Evolutionary conservation across 30 jellyfish, hydroid and myxozoan species (phyloP), one percentile per base, ranked within the genome.

Genomic region (Turritopsis dohrnii): DNA sequence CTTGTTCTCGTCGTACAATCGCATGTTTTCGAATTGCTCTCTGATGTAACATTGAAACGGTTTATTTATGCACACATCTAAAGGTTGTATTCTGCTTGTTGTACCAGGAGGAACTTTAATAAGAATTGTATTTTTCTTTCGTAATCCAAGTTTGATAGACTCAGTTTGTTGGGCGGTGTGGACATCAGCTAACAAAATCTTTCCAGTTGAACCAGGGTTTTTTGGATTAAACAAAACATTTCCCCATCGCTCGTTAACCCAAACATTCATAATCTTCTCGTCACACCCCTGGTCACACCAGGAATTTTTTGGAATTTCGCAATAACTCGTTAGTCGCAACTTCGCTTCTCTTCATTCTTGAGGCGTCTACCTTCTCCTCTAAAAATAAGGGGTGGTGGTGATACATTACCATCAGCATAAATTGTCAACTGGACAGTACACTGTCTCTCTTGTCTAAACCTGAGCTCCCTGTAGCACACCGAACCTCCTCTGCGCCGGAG

Each of bases 271-370:
- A 26, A 69, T 69, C 30, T 69, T 26, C 30, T 69, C 77, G 30
- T 69, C 77, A 69, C 77, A 69, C 77, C 77, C n/a, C 30, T 69
- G 21, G 30, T 69, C 77, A 69, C 77, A 69, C 77, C 77, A 69
- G 28, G 77, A 17, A 69, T 69, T 69, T 26, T 1, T 69, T 69
- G 30, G 30, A 69, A 69, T 26, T 21, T 21, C 28, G 19, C 77
- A 69, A 1, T 22, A 60, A 60, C 73, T 60, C 73, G 19, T 60
- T 60, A 0, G 73, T 60, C 73, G 21, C 73, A 22, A 18, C 21
- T 21, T 60, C 21, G 19, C 73, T 60, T 60, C 21, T 60, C 73
- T 60, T 60, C 73, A 18, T 18, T 23, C 21, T 23, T 60, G 19
- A 60, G 21, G 19, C 73, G 21, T 23, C 19, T 18, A 60, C 19